Evolutionary conservation across 2,888 invertebrate genomes (phyloP).

Genomic region (Eudiplozoon nipponicum): DNA sequence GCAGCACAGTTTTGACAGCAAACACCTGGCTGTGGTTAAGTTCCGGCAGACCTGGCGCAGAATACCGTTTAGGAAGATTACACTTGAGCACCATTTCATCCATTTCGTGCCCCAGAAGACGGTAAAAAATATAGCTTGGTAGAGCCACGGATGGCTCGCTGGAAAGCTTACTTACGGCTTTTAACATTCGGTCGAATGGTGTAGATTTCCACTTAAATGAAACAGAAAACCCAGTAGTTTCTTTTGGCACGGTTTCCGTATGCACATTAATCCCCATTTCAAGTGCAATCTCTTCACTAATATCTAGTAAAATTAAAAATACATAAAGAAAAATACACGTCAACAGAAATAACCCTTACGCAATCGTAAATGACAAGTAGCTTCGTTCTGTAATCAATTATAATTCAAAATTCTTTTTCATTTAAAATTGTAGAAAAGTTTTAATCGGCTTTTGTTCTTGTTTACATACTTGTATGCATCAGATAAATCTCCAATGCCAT

Average conservation of each 20-base stretch:
- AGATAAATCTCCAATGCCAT: too few species aligned
- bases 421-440: too few species aligned
- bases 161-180: slow-evolving; percentile 65
- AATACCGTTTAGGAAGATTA: slow-evolving; percentile 70
- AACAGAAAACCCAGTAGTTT: slow-evolving; percentile 50
- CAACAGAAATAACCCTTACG: too few species aligned
- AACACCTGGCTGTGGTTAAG: slow-evolving; percentile 86
- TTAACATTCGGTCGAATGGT: slow-evolving; percentile 83
- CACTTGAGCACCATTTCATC: slow-evolving; percentile 67
- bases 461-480: too few species aligned
- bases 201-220: slow-evolving; percentile 98
- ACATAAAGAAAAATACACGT: slow-evolving; percentile 2
- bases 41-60: slow-evolving; percentile 80
- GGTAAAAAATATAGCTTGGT: slow-evolving; percentile 81
- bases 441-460: too few species aligned
- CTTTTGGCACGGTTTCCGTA: slow-evolving; percentile 63
- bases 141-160: slow-evolving; percentile 64
- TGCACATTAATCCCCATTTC: slow-evolving; percentile 65
- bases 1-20: slow-evolving; percentile 83
- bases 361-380: too few species aligned
- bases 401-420: too few species aligned
- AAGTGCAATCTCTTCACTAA: slow-evolving; percentile 81
- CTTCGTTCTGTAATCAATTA: too few species aligned
- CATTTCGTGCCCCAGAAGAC: slow-evolving; percentile 43
- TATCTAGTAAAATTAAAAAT: slow-evolving; percentile 3